These are phyloP conservation scores for Percina caprodes DNA, from an alignment of 2,113 vertebrate species.

Conservation along the genomic window DNA sequence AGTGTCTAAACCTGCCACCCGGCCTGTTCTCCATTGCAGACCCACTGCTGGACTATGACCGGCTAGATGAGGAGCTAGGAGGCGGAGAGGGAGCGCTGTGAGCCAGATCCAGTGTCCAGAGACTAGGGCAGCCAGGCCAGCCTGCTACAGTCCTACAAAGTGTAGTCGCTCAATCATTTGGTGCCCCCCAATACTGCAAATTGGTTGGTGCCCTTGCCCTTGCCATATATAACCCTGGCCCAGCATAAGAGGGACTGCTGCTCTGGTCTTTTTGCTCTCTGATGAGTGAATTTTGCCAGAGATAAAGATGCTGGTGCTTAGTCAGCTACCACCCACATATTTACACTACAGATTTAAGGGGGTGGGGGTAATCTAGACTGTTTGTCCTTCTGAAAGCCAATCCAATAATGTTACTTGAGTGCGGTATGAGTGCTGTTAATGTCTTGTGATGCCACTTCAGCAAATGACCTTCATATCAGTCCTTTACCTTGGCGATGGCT, in stretches of 20 bases:
- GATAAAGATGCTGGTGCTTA: conserved; percentile 23
- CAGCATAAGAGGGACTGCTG: conserved; percentile 43
- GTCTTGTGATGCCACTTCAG: conserved; percentile 20
- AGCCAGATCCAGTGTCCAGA: too few relatives aligned
- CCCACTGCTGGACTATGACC: too few relatives aligned
- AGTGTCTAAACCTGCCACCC: too few relatives aligned
- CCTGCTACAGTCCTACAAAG: too few relatives aligned
- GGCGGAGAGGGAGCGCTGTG: too few relatives aligned
- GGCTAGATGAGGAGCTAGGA: too few relatives aligned
- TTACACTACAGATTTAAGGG: conserved; percentile 16
- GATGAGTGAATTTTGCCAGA: conserved; percentile 20
- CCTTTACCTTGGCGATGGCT: not conserved
- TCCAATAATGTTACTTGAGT: conserved; percentile 59
- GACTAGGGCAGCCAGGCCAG: too few relatives aligned
- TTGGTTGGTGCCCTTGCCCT: too few relatives aligned
- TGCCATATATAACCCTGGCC: too few relatives aligned
- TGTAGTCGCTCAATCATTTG: too few relatives aligned
- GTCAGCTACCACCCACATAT: conserved; percentile 49
- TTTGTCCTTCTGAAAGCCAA: conserved; percentile 49
- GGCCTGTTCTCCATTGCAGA: too few relatives aligned
- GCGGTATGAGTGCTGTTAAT: conserved; percentile 33
- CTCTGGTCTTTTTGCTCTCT: conserved; percentile 43
- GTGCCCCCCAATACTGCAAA: too few relatives aligned
- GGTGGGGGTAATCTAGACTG: conserved; percentile 4
- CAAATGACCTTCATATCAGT: conserved; percentile 36